phyloP scores from a whole-genome alignment of 1,140 invertebrate species.

The Sinonovacula constricta region DNA sequence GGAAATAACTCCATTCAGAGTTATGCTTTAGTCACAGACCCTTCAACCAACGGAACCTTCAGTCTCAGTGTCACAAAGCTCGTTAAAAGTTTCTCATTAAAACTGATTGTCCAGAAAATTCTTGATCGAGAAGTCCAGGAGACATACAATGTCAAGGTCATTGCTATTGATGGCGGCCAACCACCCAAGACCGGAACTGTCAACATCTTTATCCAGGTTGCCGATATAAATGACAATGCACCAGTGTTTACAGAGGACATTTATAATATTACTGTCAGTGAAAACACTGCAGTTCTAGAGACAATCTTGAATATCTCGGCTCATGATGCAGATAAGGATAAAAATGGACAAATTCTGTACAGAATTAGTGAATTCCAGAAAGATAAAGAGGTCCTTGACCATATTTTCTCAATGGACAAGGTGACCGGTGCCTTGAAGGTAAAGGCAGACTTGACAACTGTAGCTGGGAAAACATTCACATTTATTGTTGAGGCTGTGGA shows the following conservation, averaged over 20 bases:
- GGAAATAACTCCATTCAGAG: conserved; percentile 63
- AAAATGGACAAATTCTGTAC: conserved; percentile 63
- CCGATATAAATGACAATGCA: conserved; percentile 82
- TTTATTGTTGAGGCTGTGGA: conserved; percentile 69
- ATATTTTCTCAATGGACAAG: conserved; percentile 22
- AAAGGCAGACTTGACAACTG: conserved; percentile 86
- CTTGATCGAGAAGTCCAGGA: conserved; percentile 67
- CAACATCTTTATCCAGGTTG: conserved; percentile 67
- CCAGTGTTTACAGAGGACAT: conserved; percentile 62
- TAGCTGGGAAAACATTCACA: conserved; percentile 79
- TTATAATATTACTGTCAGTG: conserved; percentile 83
- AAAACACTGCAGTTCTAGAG: conserved; percentile 77
- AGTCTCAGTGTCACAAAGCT: conserved; percentile 51
- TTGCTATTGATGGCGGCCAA: conserved; percentile 68
- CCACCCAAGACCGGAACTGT: conserved; percentile 64
- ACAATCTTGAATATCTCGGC: conserved; percentile 65
- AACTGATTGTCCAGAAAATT: conserved; percentile 59
- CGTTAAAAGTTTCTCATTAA: conserved; percentile 66
- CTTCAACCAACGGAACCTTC: conserved; percentile 56
- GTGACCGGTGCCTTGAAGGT: conserved; percentile 67
- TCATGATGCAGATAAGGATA: conserved; percentile 68
- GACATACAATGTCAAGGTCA: conserved; percentile 63
- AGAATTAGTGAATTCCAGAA: conserved; percentile 41
- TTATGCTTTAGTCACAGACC: conserved; percentile 55
- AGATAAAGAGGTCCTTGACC: conserved; percentile 31